Evolutionary conservation across 1,140 invertebrate species (phyloP).

Genomic region (Lordiphosa clarofinis): DNA sequence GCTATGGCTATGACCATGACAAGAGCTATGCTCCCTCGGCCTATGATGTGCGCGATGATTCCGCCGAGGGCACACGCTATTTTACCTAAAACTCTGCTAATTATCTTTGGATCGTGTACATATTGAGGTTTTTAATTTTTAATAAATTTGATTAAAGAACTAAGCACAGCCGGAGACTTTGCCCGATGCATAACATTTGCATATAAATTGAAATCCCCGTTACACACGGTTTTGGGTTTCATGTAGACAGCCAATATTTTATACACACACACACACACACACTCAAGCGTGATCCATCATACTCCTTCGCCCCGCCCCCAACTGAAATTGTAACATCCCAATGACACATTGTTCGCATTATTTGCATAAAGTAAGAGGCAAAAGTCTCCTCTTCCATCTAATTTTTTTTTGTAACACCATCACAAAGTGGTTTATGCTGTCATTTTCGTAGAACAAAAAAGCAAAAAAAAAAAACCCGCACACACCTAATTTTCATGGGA

Average conservation of each 20-base stretch:
- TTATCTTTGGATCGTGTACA: constrained; percentile 42
- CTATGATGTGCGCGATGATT: constrained; percentile 48
- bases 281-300: constrained; percentile 23
- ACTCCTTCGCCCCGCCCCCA: no score
- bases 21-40: constrained; percentile 17
- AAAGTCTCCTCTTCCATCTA: constrained; percentile 2
- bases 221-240: constrained; percentile 26
- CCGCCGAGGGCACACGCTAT: constrained; percentile 46
- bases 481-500: no score
- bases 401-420: constrained; percentile 1
- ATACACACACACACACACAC: constrained; percentile 28
- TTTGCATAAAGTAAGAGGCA: constrained; percentile 54
- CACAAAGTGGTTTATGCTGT: constrained; percentile 64
- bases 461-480: no score
- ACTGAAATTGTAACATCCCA: constrained; percentile 12
- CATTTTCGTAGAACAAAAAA: constrained; percentile 17
- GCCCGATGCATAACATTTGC: constrained; percentile 62
- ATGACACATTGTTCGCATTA: constrained; percentile 73
- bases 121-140: constrained; percentile 50
- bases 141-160: constrained; percentile 66
- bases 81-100: constrained; percentile 54
- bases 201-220: constrained; percentile 73
- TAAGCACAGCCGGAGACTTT: no score
- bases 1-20: constrained; percentile 1
- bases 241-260: constrained; percentile 68